Evolutionary conservation across 2,888 invertebrate species (phyloP).

Genomic region (Blastobasis adustella): DNA sequence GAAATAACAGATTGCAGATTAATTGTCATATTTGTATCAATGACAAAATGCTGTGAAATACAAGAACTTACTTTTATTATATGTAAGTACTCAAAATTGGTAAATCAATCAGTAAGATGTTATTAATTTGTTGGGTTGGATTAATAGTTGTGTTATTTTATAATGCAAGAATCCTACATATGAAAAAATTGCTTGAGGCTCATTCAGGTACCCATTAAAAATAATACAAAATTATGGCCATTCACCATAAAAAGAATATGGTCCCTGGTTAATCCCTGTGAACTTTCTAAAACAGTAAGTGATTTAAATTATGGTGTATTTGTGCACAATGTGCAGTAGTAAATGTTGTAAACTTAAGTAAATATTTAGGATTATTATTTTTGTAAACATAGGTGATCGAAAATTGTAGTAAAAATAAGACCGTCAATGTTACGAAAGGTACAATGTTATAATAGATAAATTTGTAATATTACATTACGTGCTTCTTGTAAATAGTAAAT

Average conservation of each 20-base stretch:
- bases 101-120: no score
- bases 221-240: no score
- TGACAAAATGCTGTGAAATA: constrained; percentile 16
- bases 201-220: no score
- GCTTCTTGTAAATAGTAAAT: constrained; percentile 66
- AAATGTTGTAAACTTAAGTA: constrained; percentile 57
- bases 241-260: no score
- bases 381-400: constrained; percentile 53
- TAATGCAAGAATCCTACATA: not conserved
- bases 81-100: no score
- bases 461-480: constrained; percentile 54
- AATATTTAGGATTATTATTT: constrained; percentile 55
- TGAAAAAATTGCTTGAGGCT: not conserved
- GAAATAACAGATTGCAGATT: constrained; percentile 1
- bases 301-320: constrained; percentile 40
- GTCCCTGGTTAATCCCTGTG: not conserved
- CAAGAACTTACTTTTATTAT: no score
- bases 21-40: constrained; percentile 4
- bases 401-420: constrained; percentile 43
- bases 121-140: no score
- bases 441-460: constrained; percentile 57
- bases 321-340: constrained; percentile 59
- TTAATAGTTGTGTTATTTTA: no score
- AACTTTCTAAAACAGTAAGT: constrained; percentile 17
- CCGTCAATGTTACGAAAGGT: constrained; percentile 57